Percentiles rank a stretch among this genome's conserved stretches.
These are phyloP conservation scores for Rutpela maculata DNA, from an alignment of 2,888 invertebrate species.

Conservation along the genomic window DNA sequence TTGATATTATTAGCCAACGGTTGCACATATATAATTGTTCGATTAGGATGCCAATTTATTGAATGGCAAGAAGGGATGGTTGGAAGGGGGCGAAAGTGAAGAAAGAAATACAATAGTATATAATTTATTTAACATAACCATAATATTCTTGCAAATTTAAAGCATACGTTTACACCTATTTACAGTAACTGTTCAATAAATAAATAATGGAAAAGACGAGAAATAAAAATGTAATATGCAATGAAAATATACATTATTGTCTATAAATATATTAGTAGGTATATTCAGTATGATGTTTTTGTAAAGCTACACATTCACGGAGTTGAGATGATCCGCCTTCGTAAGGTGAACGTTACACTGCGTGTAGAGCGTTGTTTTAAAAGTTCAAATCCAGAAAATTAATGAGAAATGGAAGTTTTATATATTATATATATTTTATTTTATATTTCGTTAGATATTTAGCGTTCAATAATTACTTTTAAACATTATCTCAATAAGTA, in stretches of 20 bases:
- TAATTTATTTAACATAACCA: slow-evolving; percentile 63
- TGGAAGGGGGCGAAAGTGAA: slow-evolving; percentile 1
- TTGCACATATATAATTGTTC: too few species aligned
- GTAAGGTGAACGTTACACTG: not conserved
- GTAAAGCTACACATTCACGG: slow-evolving; percentile 42
- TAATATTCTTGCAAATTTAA: slow-evolving; percentile 58
- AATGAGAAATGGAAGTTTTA: slow-evolving; percentile 8
- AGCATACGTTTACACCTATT: slow-evolving; percentile 62
- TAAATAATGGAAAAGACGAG: slow-evolving; percentile 45
- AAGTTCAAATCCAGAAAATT: slow-evolving; percentile 5
- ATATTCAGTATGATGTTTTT: slow-evolving; percentile 35
- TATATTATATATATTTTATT: slow-evolving; percentile 14
- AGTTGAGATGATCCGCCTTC: slow-evolving; percentile 27
- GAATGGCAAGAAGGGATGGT: too few species aligned
- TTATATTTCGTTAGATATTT: slow-evolving; percentile 24
- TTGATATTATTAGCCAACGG: too few species aligned
- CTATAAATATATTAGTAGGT: slow-evolving; percentile 50
- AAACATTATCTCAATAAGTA: slow-evolving; percentile 18
- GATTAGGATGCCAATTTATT: too few species aligned
- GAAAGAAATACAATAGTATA: slow-evolving; percentile 43
- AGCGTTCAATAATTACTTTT: slow-evolving; percentile 15
- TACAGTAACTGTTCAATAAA: slow-evolving; percentile 57
- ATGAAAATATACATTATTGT: slow-evolving; percentile 58
- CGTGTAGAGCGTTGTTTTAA: slow-evolving; percentile 17
- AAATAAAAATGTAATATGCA: slow-evolving; percentile 46